Conservation (phyloP, 2,797 vertebrate genomes). For the Muraenolepis orangiensis region DNA sequence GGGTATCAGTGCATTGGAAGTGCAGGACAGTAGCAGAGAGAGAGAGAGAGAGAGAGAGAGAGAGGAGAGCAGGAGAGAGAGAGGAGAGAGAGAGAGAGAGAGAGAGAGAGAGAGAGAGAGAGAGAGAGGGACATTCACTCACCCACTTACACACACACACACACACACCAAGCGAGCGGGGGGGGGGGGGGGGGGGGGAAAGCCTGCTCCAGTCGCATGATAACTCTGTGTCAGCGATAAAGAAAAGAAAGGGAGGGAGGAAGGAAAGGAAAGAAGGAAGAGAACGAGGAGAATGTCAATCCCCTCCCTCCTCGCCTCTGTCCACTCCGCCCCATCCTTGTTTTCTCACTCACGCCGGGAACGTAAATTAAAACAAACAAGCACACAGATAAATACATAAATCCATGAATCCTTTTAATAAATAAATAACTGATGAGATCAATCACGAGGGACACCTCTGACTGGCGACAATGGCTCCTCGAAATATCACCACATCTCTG, state of each 20-base stretch:
- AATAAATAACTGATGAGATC: conserved; percentile 5
- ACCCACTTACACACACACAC: neutral
- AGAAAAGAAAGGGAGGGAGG: neutral
- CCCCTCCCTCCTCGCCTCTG: neutral
- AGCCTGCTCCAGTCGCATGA: conserved; percentile 4
- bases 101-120: neutral
- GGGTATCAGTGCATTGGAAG: neutral
- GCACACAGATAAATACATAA: conserved; percentile 17
- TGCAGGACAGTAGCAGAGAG: neutral
- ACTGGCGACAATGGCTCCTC: conserved; percentile 43
- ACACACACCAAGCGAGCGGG: neutral
- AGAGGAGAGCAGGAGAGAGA: too few species aligned
- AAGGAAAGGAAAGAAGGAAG: neutral
- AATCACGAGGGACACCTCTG: conserved; percentile 48
- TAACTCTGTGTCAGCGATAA: conserved; percentile 28
- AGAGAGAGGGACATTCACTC: neutral
- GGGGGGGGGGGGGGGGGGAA: conserved; percentile 15
- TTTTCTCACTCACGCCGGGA: neutral
- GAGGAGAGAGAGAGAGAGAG: too few species aligned
- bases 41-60: neutral
- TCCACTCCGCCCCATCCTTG: too few species aligned
- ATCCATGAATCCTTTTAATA: neutral
- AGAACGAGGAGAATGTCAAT: neutral
- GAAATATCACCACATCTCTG: conserved; percentile 48
- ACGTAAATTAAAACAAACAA: neutral